Evolutionary conservation across 2,888 invertebrate genomes (phyloP).

Genomic region (Lacanobia oleracea): DNA sequence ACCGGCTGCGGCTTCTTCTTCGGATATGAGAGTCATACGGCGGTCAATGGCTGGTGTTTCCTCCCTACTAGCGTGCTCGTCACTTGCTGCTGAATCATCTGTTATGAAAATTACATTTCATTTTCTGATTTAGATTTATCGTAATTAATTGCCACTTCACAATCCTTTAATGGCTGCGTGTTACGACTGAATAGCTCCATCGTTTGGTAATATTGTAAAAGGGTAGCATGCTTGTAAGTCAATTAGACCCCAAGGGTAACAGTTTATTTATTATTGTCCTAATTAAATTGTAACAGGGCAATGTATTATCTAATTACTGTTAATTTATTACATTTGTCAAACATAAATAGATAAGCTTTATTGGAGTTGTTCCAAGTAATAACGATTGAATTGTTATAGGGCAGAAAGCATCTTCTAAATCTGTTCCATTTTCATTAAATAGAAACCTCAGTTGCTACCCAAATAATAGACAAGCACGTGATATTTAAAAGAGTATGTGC

Average conservation of each 20-base stretch:
- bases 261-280: not conserved
- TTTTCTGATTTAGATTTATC: conserved; percentile 18
- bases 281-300: conserved; percentile 19
- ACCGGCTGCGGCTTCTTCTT: conserved; percentile 74
- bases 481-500: not conserved
- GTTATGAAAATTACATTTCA: conserved; percentile 70
- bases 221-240: conserved; percentile 17
- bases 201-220: conserved; percentile 8
- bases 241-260: conserved; percentile 3
- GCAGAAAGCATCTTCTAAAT: not conserved
- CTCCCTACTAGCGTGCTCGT: conserved; percentile 77
- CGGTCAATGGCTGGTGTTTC: conserved; percentile 82
- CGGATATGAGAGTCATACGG: conserved; percentile 85
- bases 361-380: conserved; percentile 58
- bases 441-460: conserved; percentile 28
- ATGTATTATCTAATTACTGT: conserved; percentile 25
- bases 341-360: conserved; percentile 43
- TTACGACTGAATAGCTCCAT: conserved; percentile 22
- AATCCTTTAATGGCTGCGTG: conserved; percentile 3
- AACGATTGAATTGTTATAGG: conserved; percentile 35
- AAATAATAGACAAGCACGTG: not conserved
- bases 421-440: not conserved
- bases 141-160: not conserved
- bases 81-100: conserved; percentile 80
- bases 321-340: conserved; percentile 40